Base-by-base conservation (phyloP, 2,113 vertebrate genomes). In the Ochotona princeps region DNA sequence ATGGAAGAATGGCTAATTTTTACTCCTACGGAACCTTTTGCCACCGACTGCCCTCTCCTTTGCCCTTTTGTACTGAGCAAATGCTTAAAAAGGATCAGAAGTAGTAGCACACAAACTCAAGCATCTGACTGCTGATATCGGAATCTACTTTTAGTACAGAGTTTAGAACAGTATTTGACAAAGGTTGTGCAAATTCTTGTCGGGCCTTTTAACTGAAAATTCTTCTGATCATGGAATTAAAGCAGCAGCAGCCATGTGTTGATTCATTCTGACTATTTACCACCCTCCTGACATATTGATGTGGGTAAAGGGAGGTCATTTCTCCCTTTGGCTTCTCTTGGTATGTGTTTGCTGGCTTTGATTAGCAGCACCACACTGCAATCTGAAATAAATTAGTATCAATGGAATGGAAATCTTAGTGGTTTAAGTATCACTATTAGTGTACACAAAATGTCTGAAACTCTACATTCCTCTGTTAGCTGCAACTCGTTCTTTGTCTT, bases 361-460 rank as follows among this genome's bases (percentile, higher is more conserved):
- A 95, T 96, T 95, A 94, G 80, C 81, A 87, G 54, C n/a, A 28
- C 87, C 28, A 5, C 26, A 30, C 83, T 92, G 66, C 72, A 92
- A 65, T 92, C 72, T 91, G 94, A 96, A 89, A 81, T 89, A 87
- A 83, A 95, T 92, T 95, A 94, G 63, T 83, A 92, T 74, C 61
- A 78, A 57, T 94, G 83, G 80, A 83, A 83, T 92, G 87, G 87
- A 87, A 95, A 91, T 92, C 81, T 87, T 89, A 35, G 87, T 47
- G 83, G 84, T 89, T 94, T 87, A 86, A 73, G 38, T 83, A 81
- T 96, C 84, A 74, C 87, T 73, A 9, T 92, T 95, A 79, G 80
- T 87, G 9, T 44, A 89, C 63, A 87, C 30, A 83, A 80, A 74
- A 83, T 65, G 91, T 89, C 70, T 86, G 49, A 80, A 89, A 87